A percentile compares a stretch with the other conserved stretches of the same genome.
Conservation (phyloP, 2,113 vertebrate genomes). For the Platichthys stellatus region DNA sequence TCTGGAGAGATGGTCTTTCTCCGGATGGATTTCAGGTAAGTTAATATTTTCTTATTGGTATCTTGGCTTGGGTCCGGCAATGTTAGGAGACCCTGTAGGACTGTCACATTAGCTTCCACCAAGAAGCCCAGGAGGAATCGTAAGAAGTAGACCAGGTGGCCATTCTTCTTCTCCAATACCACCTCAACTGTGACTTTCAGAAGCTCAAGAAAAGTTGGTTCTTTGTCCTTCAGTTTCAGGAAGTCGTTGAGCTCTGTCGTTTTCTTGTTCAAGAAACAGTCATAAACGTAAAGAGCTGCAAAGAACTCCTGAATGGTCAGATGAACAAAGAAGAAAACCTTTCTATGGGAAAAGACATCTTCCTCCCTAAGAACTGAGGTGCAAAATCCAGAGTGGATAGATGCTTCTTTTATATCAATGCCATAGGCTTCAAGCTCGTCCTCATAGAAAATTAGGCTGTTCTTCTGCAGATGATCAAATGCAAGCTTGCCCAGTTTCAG, state of each 20-base stretch:
- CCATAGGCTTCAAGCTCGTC: constrained; percentile 49
- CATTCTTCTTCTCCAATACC: constrained; percentile 43
- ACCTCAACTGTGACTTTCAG: constrained; percentile 56
- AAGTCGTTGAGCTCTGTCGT: constrained; percentile 18
- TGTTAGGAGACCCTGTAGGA: constrained; percentile 47
- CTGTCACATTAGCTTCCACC: constrained; percentile 37
- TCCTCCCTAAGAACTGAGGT: constrained; percentile 31
- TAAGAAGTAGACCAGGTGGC: constrained; percentile 61
- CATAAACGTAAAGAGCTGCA: constrained; percentile 62
- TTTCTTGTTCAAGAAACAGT: constrained; percentile 55
- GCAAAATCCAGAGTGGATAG: constrained; percentile 49
- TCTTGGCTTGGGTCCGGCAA: constrained; percentile 32
- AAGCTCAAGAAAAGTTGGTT: constrained; percentile 56
- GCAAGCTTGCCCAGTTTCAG: constrained; percentile 69
- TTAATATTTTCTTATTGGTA: constrained; percentile 46
- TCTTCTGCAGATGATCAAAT: constrained; percentile 57
- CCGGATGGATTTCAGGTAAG: constrained; percentile 55
- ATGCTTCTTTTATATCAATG: constrained; percentile 30
- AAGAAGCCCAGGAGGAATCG: constrained; percentile 60
- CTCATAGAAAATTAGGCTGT: constrained; percentile 64
- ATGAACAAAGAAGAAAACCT: constrained; percentile 65
- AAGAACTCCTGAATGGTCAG: constrained; percentile 74
- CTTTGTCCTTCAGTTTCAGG: constrained; percentile 28
- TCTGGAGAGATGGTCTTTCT: constrained; percentile 55
- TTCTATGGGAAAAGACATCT: constrained; percentile 22